Evolutionary conservation across 2,797 vertebrate genomes (phyloP), one percentile per base, ranked within the genome.

Genomic region (Channallabes apus): DNA sequence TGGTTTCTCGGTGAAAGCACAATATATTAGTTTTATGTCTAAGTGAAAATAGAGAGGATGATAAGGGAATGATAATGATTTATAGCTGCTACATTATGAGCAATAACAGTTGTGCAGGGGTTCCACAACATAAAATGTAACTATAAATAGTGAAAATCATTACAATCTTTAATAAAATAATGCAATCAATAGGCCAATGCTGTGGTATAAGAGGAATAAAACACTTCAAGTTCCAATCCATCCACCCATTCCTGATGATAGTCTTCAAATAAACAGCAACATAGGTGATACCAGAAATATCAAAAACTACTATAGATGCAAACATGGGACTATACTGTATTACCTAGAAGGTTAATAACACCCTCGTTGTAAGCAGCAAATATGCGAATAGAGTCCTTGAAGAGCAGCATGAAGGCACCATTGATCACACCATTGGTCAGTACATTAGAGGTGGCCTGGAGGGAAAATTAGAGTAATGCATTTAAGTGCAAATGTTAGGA

Each of bases 351-450:
- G 94, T 99, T 99, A 93, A 99, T 96, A 91, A 99, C 96, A 22
- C 98, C 97, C 90, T 99, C 97, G 85, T 99, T 99, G 93, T 99
- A 99, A 87, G 96, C 97, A 88, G 97, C 97, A 93, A 99, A 99
- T 92, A 99, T 96, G 90, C 96, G 94, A 92, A 99, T 97, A 91
- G 96, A 97, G 94, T 99, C 98, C 95, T 98, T 99, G 89, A 99
- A 98, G 88, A 99, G 97, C 90, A 99, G 93, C 96, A 97, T 96
- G 94, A 99, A 99, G 82, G 97, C 97, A 81, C 97, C 96, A 91
- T 96, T 97, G 93, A 99, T 97, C 93, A 99, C 96, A 27, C 96
- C 95, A 85, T 99, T 99, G 90, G 96, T 98, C 91, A 99, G 93
- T 93, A 98, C 97, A 58, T 97, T 97, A 88, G 97, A 96, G 92